A percentile compares a stretch with the other conserved stretches of the same genome.
phyloP scores from a whole-genome alignment of 2,888 invertebrate species.

The Melipona beecheii region DNA sequence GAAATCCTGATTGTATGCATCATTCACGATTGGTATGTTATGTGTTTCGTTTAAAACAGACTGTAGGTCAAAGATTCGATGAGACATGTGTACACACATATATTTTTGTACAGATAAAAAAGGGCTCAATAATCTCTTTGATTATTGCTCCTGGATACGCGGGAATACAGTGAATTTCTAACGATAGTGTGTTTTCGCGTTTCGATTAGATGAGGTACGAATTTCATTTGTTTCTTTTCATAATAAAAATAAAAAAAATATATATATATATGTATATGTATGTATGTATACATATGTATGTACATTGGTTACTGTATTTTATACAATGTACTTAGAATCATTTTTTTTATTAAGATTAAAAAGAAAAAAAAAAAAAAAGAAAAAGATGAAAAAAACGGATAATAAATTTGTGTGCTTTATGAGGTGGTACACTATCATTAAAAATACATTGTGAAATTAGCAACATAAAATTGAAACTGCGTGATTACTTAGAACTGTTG shows the following conservation, averaged over 20 bases:
- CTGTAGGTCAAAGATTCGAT: conserved; percentile 72
- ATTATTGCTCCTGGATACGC: conserved; percentile 36
- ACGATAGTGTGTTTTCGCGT: conserved; percentile 55
- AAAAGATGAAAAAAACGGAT: conserved; percentile 1
- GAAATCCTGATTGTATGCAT: conserved; percentile 10
- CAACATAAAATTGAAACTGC: conserved; percentile 29
- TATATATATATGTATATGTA: conserved; percentile 11
- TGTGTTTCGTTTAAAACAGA: conserved; percentile 78
- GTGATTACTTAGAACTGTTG: conserved; percentile 36
- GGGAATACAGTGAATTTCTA: conserved; percentile 61
- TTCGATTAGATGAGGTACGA: conserved; percentile 13
- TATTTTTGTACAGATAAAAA: conserved; percentile 69
- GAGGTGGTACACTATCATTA: conserved; percentile 56
- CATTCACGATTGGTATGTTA: conserved; percentile 52
- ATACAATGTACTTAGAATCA: conserved; percentile 55
- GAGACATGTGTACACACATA: conserved; percentile 66
- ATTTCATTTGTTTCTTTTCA: conserved; percentile 43
- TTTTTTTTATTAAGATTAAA: conserved; percentile 27
- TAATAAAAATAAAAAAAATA: conserved; percentile 30
- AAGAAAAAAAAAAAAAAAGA: neutral
- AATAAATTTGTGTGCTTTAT: conserved; percentile 21
- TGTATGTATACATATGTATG: conserved; percentile 11
- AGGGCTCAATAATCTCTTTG: conserved; percentile 36
- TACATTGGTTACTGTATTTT: conserved; percentile 49
- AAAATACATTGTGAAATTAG: conserved; percentile 56